Base-by-base conservation (phyloP, 2,888 invertebrate genomes). In the Itoplectis maculator region DNA sequence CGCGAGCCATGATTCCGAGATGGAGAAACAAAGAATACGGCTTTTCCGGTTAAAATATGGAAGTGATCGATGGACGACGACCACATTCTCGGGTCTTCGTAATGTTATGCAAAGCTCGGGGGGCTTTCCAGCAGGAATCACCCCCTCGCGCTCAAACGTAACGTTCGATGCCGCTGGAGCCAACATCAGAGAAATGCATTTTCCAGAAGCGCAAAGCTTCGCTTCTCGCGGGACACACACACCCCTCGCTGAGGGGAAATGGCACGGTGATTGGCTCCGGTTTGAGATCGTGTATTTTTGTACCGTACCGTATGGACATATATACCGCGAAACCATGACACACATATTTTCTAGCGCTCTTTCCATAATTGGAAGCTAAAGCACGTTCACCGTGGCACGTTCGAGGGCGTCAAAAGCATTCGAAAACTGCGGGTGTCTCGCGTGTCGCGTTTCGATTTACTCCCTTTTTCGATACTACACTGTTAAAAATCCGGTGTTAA, bases 101-200 rank as follows among this genome's bases (percentile, higher is more conserved):
- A 75, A 75, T 66, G 45, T 66, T 56, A 75, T 75, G 75, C 75
- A 66, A 56, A 75, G 66, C 66, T 75, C 29, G 29, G 66, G 29
- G 66, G 54, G 56, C 54, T 75, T 54, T 56, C 15, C 42, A 75
- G 40, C 13, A 45, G 42, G 45, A n/a, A 66, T 73, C 29, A 56
- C 35, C 29, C 35, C 29, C 49, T 59, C 42, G 29, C 13, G 56
- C 20, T 37, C 56, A 35, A 18, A 54, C n/a, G 40, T 7, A 20
- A 11, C 20, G 15, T 35, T 35, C 40, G 54, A 13, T 11, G 29
- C 15, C 40, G 23, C 47, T 23, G 20, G 15, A 15, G 65, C 29
- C 15, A 40, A 61, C 61, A 37, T 35, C 47, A 51, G 40, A n/a
- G 13, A 40, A 56, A 66, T 56, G 75, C 66, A 75, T 63, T 74